These are phyloP conservation scores for Andrena dorsata DNA, from an alignment of 2,888 invertebrate genomes.

Conservation along the genomic window DNA sequence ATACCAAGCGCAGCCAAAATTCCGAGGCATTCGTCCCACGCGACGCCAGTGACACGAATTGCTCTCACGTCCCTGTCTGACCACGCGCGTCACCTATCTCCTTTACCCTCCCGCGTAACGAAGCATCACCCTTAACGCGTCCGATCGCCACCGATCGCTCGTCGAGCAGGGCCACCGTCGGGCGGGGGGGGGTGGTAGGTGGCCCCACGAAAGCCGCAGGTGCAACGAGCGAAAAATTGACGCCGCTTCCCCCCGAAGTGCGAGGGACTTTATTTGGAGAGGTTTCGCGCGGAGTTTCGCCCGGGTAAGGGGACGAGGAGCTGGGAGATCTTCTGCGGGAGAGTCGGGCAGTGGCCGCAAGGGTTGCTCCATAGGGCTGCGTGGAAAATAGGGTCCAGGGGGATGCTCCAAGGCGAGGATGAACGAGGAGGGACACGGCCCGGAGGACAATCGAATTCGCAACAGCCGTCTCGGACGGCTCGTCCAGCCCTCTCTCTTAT, in stretches of 20 bases:
- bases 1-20: neutral
- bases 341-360: slow-evolving; percentile 51
- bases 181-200: slow-evolving; percentile 20
- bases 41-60: slow-evolving; percentile 17
- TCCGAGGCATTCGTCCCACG: slow-evolving; percentile 7
- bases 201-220: slow-evolving; percentile 71
- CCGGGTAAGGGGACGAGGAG: slow-evolving; percentile 5
- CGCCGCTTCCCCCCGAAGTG: slow-evolving; percentile 59
- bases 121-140: slow-evolving; percentile 57
- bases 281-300: slow-evolving; percentile 66
- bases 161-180: slow-evolving; percentile 62
- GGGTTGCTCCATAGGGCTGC: slow-evolving; percentile 43
- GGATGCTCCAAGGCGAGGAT: slow-evolving; percentile 49
- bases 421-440: slow-evolving; percentile 28
- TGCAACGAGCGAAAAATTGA: slow-evolving; percentile 80
- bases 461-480: slow-evolving; percentile 65
- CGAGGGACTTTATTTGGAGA: slow-evolving; percentile 69
- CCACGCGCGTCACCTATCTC: slow-evolving; percentile 40
- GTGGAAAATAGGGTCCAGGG: slow-evolving; percentile 59
- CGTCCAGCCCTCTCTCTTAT: slow-evolving; percentile 57
- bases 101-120: slow-evolving; percentile 44
- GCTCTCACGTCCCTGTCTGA: neutral
- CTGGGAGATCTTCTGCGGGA: slow-evolving; percentile 39
- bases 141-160: slow-evolving; percentile 46
- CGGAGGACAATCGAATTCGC: slow-evolving; percentile 76